Evolutionary conservation across 2,888 invertebrate species (phyloP).

Genomic region (Amitus sp.): DNA sequence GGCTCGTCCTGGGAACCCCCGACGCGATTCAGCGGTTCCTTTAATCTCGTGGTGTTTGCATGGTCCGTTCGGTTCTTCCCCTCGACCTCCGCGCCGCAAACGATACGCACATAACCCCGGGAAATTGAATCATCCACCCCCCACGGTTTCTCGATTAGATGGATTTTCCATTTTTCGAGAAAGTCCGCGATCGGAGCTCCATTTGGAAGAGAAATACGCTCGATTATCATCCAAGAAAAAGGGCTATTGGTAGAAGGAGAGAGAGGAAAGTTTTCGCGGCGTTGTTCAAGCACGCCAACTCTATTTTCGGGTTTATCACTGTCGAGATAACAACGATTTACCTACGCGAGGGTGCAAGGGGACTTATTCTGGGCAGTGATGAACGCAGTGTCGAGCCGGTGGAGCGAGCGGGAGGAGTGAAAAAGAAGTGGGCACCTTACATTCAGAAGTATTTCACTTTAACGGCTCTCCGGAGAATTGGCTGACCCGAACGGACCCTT

Average conservation of each 20-base stretch:
- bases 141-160: slow-evolving; percentile 20
- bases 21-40: slow-evolving; percentile 55
- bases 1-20: slow-evolving; percentile 41
- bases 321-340: slow-evolving; percentile 67
- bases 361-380: slow-evolving; percentile 30
- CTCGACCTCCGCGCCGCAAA: slow-evolving; percentile 46
- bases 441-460: slow-evolving; percentile 66
- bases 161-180: slow-evolving; percentile 12
- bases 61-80: slow-evolving; percentile 52
- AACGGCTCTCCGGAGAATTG: slow-evolving; percentile 65
- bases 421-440: slow-evolving; percentile 57
- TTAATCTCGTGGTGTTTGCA: slow-evolving; percentile 65
- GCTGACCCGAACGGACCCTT: slow-evolving; percentile 63
- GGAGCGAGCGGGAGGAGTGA: slow-evolving; percentile 33
- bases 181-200: too few relatives aligned
- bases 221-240: too few relatives aligned
- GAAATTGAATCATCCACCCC: slow-evolving; percentile 40
- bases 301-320: slow-evolving; percentile 66
- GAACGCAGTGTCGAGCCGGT: not conserved
- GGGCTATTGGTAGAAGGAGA: not conserved
- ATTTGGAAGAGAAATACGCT: too few relatives aligned
- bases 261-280: not conserved
- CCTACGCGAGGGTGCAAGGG: slow-evolving; percentile 54
- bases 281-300: slow-evolving; percentile 52
- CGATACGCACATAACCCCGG: slow-evolving; percentile 31